Evolutionary conservation across 2,888 invertebrate genomes (phyloP).

Genomic region (Nasonovia ribisnigri): DNA sequence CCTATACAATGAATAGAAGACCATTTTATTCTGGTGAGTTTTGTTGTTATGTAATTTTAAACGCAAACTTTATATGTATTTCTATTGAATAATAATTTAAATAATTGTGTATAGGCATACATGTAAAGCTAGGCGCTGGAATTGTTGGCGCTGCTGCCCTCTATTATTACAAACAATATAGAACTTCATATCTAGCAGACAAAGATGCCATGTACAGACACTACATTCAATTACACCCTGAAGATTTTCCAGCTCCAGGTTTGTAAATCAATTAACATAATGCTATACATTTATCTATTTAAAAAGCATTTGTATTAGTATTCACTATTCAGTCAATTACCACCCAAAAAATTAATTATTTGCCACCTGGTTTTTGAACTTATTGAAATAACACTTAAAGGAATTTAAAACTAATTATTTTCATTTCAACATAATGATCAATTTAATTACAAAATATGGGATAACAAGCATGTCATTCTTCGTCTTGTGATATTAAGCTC

Average conservation of each 20-base stretch:
- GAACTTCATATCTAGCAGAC: conserved; percentile 51
- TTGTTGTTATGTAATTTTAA: background rate
- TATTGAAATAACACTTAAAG: background rate
- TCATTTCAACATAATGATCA: background rate
- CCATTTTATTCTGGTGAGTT: conserved; percentile 46
- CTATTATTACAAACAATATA: conserved; percentile 47
- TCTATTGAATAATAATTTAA: background rate
- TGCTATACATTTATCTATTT: background rate
- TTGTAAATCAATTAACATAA: background rate
- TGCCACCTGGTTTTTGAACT: background rate
- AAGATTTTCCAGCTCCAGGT: conserved; percentile 63
- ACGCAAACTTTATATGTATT: background rate
- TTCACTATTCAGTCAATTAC: background rate
- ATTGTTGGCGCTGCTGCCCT: background rate
- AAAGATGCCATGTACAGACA: conserved; percentile 65
- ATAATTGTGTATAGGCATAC: conserved; percentile 41
- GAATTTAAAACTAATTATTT: background rate
- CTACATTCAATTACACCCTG: conserved; percentile 64
- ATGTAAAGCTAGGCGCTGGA: conserved; percentile 34
- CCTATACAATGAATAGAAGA: conserved; percentile 8
- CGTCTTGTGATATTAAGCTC: background rate
- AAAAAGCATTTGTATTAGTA: background rate
- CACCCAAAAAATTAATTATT: background rate
- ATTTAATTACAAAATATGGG: background rate
- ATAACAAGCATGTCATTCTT: background rate